Evolutionary conservation across 2,797 vertebrate species (phyloP).

Genomic region (Sebastiscus tertius): DNA sequence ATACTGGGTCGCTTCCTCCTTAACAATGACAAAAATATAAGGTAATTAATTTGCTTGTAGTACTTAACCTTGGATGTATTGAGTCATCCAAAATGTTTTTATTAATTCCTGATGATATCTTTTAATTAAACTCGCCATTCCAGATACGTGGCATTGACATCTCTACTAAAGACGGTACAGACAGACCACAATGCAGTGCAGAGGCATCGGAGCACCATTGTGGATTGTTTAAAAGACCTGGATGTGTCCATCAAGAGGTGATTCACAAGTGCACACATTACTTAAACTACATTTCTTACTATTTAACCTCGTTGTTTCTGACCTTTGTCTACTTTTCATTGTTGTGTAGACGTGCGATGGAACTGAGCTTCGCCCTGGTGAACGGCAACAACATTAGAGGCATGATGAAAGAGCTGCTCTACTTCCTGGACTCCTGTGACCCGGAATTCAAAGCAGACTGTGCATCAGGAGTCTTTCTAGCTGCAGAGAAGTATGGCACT

Average conservation of each 20-base stretch:
- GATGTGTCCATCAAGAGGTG: constrained; percentile 99
- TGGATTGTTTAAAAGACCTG: constrained; percentile 98
- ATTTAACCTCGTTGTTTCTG: background rate
- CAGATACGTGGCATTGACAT: constrained; percentile 98
- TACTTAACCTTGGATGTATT: background rate
- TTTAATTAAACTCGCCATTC: constrained; percentile 13
- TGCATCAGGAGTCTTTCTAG: constrained; percentile 97
- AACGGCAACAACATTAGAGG: constrained; percentile 99
- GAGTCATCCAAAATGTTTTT: background rate
- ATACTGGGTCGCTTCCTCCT: constrained; percentile 98
- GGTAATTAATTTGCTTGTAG: constrained; percentile 74
- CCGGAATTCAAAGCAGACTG: constrained; percentile 99
- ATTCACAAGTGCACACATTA: background rate
- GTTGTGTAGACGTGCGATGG: constrained; percentile 93
- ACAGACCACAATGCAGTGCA: constrained; percentile 99
- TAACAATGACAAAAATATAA: constrained; percentile 99
- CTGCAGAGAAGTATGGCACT: constrained; percentile 95
- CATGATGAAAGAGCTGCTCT: constrained; percentile 99
- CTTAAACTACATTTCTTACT: background rate
- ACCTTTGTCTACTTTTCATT: constrained; percentile 13
- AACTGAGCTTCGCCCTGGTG: constrained; percentile 98
- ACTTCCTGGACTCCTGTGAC: constrained; percentile 99
- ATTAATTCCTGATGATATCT: background rate
- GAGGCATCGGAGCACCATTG: constrained; percentile 97
- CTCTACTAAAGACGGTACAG: constrained; percentile 98